Conservation (phyloP, 37 sponge, comb jelly and placozoan genomes). For the Geodia barretti region DNA sequence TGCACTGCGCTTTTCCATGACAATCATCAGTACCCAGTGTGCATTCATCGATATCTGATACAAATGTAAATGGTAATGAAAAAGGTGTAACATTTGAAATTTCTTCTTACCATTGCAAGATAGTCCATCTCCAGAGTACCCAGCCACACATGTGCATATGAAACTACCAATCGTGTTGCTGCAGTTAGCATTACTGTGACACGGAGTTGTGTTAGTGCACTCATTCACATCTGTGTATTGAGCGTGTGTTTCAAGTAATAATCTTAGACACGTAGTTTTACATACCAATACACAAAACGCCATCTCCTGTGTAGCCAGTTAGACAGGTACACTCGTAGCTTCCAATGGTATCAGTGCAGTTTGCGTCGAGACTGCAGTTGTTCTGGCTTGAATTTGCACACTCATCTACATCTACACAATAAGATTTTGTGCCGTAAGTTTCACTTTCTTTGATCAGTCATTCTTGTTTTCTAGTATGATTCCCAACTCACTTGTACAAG, state of each 20-base stretch:
- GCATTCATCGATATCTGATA: no score
- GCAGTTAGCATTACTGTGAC: constrained; percentile 28
- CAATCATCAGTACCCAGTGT: no score
- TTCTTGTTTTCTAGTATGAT: no score
- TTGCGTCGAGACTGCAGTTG: no score
- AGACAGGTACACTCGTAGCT: background rate
- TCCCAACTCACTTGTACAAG: background rate
- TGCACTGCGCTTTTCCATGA: no score
- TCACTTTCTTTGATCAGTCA: constrained; percentile 23
- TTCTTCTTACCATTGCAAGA: constrained; percentile 16
- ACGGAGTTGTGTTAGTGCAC: background rate
- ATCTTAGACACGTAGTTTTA: no score
- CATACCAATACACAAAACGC: background rate
- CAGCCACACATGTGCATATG: constrained; percentile 20
- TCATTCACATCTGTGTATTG: constrained; percentile 35
- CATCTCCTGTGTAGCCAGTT: constrained; percentile 10
- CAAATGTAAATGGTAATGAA: no score
- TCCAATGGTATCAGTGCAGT: background rate
- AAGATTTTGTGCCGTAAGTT: background rate
- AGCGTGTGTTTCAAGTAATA: no score
- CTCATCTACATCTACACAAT: background rate
- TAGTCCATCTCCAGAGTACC: constrained; percentile 39
- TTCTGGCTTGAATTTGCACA: background rate
- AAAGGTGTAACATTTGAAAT: no score
- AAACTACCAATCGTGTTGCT: constrained; percentile 24